Evolutionary conservation across 2,888 invertebrate species (phyloP).

Genomic region (Sphaerophoria taeniata): DNA sequence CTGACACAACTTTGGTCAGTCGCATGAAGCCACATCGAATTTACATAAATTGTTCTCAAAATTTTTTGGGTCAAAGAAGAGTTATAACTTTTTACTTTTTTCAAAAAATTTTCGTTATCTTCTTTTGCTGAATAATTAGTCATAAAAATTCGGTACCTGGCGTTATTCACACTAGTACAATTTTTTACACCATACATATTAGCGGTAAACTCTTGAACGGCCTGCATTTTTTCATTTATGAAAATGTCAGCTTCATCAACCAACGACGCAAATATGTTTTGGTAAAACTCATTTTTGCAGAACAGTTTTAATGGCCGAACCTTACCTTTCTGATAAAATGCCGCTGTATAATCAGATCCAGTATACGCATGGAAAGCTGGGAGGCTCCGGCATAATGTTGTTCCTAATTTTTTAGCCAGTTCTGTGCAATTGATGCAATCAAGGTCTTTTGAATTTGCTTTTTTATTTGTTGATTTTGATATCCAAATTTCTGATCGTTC

Average conservation of each 20-base stretch:
- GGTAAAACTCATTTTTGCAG: too few relatives aligned
- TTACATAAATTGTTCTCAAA: background rate
- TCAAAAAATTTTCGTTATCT: background rate
- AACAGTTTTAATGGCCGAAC: background rate
- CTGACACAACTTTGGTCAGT: background rate
- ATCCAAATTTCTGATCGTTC: too few relatives aligned
- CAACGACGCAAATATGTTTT: background rate
- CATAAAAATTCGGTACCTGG: background rate
- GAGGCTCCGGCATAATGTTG: too few relatives aligned
- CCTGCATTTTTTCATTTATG: background rate
- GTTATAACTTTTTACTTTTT: background rate
- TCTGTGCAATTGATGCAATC: too few relatives aligned
- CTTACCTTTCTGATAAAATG: too few relatives aligned
- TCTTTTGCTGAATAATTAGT: background rate
- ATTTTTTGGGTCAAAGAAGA: too few relatives aligned
- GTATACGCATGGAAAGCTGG: too few relatives aligned
- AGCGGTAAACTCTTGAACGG: conserved; percentile 4
- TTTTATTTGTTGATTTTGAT: too few relatives aligned
- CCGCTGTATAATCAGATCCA: too few relatives aligned
- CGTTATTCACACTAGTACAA: background rate
- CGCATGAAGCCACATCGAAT: conserved; percentile 4
- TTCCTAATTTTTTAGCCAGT: too few relatives aligned
- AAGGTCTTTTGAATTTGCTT: too few relatives aligned
- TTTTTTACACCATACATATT: background rate
- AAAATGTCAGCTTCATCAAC: background rate